phyloP scores from a whole-genome alignment of 2,113 vertebrate genomes.

The Ellobius talpinus region DNA sequence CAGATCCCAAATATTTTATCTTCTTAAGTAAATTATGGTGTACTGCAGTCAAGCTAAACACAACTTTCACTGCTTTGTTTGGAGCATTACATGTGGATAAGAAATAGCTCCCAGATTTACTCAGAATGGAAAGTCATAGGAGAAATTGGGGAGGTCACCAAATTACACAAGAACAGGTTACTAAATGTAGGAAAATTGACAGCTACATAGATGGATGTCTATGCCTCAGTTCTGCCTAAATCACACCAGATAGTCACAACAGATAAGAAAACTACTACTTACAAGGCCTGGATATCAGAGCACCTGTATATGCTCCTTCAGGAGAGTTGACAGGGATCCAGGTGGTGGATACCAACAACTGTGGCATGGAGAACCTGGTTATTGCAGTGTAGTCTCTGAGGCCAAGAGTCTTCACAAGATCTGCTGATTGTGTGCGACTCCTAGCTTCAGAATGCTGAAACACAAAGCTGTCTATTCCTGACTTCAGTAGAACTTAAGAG shows the following conservation, averaged over 20 bases:
- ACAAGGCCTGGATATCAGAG: accelerated
- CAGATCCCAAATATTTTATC: not conserved
- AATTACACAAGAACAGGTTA: not conserved
- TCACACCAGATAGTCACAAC: not conserved
- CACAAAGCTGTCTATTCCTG: not conserved
- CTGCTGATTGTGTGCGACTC: not conserved
- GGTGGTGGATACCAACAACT: not conserved
- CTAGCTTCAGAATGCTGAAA: not conserved
- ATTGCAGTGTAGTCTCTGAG: not conserved
- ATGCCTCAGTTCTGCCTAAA: not conserved
- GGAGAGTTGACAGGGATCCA: not conserved
- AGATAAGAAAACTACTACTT: not conserved
- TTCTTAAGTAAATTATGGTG: not conserved
- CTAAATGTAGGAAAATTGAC: not conserved
- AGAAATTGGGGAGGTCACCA: not conserved
- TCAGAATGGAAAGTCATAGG: not conserved
- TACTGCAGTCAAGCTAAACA: not conserved
- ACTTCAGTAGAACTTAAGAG: not conserved
- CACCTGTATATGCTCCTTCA: not conserved
- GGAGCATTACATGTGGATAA: not conserved
- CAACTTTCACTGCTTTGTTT: not conserved
- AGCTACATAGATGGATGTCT: not conserved
- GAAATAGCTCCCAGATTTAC: not conserved
- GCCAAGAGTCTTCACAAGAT: not conserved
- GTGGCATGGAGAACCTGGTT: not conserved